Evolutionary conservation across 2,113 vertebrate species (phyloP), one percentile per base, ranked within the genome.

Genomic region (Columba livia): DNA sequence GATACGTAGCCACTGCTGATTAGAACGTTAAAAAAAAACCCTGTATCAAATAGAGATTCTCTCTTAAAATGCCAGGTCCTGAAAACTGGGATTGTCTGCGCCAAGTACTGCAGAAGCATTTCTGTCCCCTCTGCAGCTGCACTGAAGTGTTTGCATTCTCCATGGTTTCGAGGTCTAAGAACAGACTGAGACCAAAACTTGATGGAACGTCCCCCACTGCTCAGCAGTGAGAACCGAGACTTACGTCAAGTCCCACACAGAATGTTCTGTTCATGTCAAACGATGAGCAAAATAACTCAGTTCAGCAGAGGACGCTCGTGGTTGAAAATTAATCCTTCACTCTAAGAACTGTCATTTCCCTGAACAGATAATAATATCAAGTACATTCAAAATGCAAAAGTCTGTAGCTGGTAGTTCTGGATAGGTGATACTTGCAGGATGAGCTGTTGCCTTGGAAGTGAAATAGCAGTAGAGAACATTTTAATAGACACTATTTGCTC

Each of bases 51-150:
- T 5, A 77, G 9, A 77, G 9, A 19, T 15, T n/a, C 23, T 69
- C 20, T 20, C 28, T 77, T 32, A n/a, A 78, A 74, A 61, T 40
- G 10, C 7, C n/a, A n/a, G 4, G 40, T 64, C 38, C 15, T 61
- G 10, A 31, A 23, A 72, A 21, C 0, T 12, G 15, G 42, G 15
- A 62, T 12, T 24, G 23, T 20, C 48, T 10, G 24, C 38, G 23
- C 25, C 1, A 0, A 81, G 32, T 21, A 34, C 29, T 32, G 15
- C 8, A n/a, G 53, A 31, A 36, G 17, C 5, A 0, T 42, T 67
- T 34, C 28, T 26, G 5, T 38, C 23, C 40, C 61, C 15, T 29
- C 48, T 34, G 18, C 56, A 47, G 53, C 51, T 29, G 21, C n/a
- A 13, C 25, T 17, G 8, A 34, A 66, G 34, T 2, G 8, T 66